A percentile compares a stretch with the other conserved stretches of the same genome.
Evolutionary conservation across 2,113 vertebrate species (phyloP).

Genomic region (Mungos mungo): DNA sequence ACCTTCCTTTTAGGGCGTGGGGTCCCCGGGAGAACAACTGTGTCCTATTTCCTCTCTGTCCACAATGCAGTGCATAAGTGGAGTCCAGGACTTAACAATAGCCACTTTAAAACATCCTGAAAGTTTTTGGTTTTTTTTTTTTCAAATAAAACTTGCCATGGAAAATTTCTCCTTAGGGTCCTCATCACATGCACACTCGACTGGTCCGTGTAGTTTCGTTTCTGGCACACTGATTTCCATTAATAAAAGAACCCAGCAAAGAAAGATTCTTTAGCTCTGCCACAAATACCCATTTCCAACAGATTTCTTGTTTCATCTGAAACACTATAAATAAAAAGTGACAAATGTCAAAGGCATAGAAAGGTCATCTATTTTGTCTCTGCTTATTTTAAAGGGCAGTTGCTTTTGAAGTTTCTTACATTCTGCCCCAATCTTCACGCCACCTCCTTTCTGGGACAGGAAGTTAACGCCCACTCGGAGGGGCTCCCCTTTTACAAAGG

Average conservation of each 20-base stretch:
- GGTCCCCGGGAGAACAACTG: not conserved
- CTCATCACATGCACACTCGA: not conserved
- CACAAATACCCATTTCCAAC: not conserved
- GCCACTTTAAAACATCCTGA: constrained; percentile 21
- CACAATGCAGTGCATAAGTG: not conserved
- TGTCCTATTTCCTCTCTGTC: not conserved
- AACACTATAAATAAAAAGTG: not conserved
- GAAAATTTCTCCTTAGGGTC: not conserved
- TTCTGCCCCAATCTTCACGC: not conserved
- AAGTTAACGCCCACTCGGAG: not conserved
- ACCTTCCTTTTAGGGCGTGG: not conserved
- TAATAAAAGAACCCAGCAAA: not conserved
- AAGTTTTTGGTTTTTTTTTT: not conserved
- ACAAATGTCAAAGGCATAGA: not conserved
- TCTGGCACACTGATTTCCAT: not conserved
- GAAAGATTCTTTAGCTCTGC: not conserved
- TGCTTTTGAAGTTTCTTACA: not conserved
- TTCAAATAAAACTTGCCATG: not conserved
- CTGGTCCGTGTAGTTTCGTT: not conserved
- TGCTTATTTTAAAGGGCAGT: not conserved
- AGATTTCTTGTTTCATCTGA: not conserved
- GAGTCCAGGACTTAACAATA: not conserved
- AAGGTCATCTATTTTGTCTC: not conserved
- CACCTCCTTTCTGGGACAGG: not conserved
- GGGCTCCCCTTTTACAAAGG: not conserved